A percentile compares a stretch with the other conserved stretches of the same genome.
Evolutionary conservation across 1,140 invertebrate species (phyloP).

Genomic region (Drosophila orosa): DNA sequence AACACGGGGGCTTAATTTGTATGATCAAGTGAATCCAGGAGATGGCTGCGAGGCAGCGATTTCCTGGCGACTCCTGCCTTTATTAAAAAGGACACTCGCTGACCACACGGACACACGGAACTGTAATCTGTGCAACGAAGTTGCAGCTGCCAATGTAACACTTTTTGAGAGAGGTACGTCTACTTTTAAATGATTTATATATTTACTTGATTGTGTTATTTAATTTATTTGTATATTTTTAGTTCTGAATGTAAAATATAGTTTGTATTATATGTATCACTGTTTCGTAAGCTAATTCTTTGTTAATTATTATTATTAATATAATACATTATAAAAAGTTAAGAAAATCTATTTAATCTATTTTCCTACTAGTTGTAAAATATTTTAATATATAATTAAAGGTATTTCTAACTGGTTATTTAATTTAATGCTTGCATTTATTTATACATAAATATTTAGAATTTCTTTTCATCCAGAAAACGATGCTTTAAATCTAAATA

Average conservation of each 20-base stretch:
- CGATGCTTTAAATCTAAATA: too few species aligned
- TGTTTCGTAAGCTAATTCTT: not conserved
- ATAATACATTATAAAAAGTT: not conserved
- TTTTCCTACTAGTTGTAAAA: too few species aligned
- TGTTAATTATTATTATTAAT: not conserved
- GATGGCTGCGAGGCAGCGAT: conserved; percentile 26
- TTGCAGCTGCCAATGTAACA: conserved; percentile 42
- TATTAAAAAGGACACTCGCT: conserved; percentile 73
- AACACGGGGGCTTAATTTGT: conserved; percentile 78
- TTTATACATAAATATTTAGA: too few species aligned
- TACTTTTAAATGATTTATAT: not conserved
- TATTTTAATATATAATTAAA: too few species aligned
- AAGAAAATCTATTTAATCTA: not conserved
- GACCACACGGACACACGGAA: conserved; percentile 34
- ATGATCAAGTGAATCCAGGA: conserved; percentile 54
- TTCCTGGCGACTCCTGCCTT: conserved; percentile 43
- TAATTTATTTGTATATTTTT: not conserved
- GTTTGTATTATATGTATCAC: not conserved
- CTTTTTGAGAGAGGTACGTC: not conserved
- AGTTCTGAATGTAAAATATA: not conserved
- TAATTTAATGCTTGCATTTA: too few species aligned
- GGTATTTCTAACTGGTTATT: too few species aligned
- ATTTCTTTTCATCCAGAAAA: not conserved
- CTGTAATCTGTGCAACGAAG: conserved; percentile 69
- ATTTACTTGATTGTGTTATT: not conserved